These are phyloP conservation scores for Conops quadrifasciatus DNA, from an alignment of 2,888 invertebrate genomes.

Conservation along the genomic window DNA sequence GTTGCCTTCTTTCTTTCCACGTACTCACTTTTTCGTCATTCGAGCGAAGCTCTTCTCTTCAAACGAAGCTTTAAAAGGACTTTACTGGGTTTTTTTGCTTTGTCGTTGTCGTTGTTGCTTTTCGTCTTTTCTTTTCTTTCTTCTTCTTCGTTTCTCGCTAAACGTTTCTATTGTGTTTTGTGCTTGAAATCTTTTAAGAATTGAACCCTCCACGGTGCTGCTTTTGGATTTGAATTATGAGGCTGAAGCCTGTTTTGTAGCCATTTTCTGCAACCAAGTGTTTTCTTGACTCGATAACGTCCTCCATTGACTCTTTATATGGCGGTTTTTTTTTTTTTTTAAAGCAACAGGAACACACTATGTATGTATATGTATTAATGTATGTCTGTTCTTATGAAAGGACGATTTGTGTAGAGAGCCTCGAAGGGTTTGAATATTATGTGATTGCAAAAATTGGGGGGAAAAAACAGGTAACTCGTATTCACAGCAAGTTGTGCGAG, in stretches of 20 bases:
- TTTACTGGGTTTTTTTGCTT: conserved; percentile 24
- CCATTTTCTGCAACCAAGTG: conserved; percentile 30
- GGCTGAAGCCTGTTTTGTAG: conserved; percentile 1
- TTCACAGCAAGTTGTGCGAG: neutral
- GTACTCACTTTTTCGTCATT: neutral
- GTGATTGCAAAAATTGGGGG: neutral
- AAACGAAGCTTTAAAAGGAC: neutral
- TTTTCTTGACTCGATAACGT: conserved; percentile 54
- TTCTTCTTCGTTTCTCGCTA: neutral
- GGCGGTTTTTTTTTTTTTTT: conserved; percentile 13
- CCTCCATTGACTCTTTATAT: conserved; percentile 46
- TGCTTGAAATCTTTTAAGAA: neutral
- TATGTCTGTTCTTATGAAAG: neutral
- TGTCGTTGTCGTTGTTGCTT: too few species aligned
- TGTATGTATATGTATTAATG: neutral
- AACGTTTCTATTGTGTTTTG: neutral
- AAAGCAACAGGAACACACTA: neutral
- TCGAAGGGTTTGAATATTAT: neutral
- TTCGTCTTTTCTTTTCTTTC: conserved; percentile 35
- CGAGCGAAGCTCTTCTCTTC: too few species aligned
- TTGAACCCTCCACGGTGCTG: neutral
- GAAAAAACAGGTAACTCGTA: too few species aligned
- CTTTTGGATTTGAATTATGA: neutral
- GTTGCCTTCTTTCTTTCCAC: too few species aligned
- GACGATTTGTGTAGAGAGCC: neutral